Conservation (phyloP, 2,888 invertebrate species). For the Neoascia interrupta region DNA sequence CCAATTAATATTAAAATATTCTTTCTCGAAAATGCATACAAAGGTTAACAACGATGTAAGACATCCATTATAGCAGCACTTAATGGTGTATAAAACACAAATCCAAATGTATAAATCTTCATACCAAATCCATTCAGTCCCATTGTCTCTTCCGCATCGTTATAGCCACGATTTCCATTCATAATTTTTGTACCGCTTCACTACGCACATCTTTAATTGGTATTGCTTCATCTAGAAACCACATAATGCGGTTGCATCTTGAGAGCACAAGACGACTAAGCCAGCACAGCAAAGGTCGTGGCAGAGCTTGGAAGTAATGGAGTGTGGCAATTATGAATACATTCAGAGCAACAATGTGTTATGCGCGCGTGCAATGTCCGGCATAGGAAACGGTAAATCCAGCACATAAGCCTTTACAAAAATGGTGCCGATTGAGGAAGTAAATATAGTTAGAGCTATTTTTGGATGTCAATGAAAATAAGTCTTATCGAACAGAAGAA, state of each 20-base stretch:
- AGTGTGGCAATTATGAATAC: background rate
- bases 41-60: background rate
- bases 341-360: background rate
- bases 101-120: slow-evolving; percentile 20
- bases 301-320: slow-evolving; percentile 2
- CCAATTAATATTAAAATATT: no score
- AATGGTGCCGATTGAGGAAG: background rate
- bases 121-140: slow-evolving; percentile 46
- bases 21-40: no score
- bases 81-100: slow-evolving; percentile 1
- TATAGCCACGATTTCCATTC: slow-evolving; percentile 19
- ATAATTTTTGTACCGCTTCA: slow-evolving; percentile 44
- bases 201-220: slow-evolving; percentile 40
- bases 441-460: background rate
- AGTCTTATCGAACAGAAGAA: no score
- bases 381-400: background rate
- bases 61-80: slow-evolving; percentile 9
- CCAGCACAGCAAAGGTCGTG: slow-evolving; percentile 28
- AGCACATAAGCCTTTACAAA: background rate
- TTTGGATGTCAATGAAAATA: no score
- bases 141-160: slow-evolving; percentile 61
- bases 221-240: slow-evolving; percentile 48
- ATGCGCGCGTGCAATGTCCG: background rate
- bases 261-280: slow-evolving; percentile 11
- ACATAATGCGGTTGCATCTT: slow-evolving; percentile 24